Percentiles rank a stretch among this genome's conserved stretches.
Conservation (phyloP, 2,113 vertebrate genomes). For the Macaca fascicularis region T2T-MFA8v1.1 NC_088394.1:83152501-83153000, state of each 20-base stretch:
- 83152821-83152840: neutral
- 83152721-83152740: neutral
- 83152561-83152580: neutral
- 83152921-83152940: neutral
- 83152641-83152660: constrained; percentile 31
- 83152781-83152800: neutral
- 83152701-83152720: neutral
- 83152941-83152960: neutral
- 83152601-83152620: constrained; percentile 42
- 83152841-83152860: rapidly evolving
- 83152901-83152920: neutral
- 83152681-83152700: constrained; percentile 70
- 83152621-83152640: constrained; percentile 54
- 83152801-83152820: neutral
- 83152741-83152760: constrained; percentile 4
- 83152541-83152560: neutral
- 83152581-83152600: constrained; percentile 42
- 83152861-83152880: rapidly evolving
- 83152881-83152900: neutral
- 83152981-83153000: rapidly evolving
- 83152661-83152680: neutral
- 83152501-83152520: neutral
- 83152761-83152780: constrained; percentile 55
- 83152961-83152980: neutral
- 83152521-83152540: neutral